Evolutionary conservation across 2,888 invertebrate genomes (phyloP), one percentile per base, ranked within the genome.

Genomic region (Mimas tiliae): DNA sequence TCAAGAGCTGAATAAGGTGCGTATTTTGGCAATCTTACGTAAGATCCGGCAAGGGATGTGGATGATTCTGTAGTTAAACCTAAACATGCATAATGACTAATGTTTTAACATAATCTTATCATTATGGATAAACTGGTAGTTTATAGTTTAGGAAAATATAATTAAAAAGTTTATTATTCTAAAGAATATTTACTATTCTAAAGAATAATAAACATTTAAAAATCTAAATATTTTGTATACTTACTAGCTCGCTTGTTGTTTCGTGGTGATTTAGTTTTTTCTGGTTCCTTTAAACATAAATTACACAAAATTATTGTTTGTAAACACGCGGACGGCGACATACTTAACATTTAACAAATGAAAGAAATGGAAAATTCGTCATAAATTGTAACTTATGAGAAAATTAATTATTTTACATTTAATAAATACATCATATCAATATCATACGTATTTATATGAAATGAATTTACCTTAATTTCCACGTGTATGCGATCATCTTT

Each of bases 1-100:
- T 76, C 72, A 14, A 81, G 78, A 6, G 66, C 76, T 0, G 80
- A 81, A 63, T 88, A 87, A 0, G 87, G 85, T 12, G 67, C 71
- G 65, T 73, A 71, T 38, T 68, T 68, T 0, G 87, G 83, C 0
- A 87, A 69, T 0, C 64, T 27, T 1, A 84, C 16, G 27, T 74
- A 77, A 0, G 89, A 89, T 0, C 89, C 88, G 0, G 87, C 86
- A 0, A 88, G 77, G 0, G 87, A 83, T 0, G 75, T 74, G 0
- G 85, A 83, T 0, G 88, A 89, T 4, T 74, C 75, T 21, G 81
- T 77, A 11, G 52, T 47, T n/a, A 75, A n/a, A 71, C 72, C 83
- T 80, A 71, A 33, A 69, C 67, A 62, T 11, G 8, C 45, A 62
- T 33, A 51, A 51, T 27, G 27, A 38, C 3, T 16, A 19, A 47